Base-by-base conservation (phyloP, 2,113 vertebrate species). In the Lanius collurio region DNA sequence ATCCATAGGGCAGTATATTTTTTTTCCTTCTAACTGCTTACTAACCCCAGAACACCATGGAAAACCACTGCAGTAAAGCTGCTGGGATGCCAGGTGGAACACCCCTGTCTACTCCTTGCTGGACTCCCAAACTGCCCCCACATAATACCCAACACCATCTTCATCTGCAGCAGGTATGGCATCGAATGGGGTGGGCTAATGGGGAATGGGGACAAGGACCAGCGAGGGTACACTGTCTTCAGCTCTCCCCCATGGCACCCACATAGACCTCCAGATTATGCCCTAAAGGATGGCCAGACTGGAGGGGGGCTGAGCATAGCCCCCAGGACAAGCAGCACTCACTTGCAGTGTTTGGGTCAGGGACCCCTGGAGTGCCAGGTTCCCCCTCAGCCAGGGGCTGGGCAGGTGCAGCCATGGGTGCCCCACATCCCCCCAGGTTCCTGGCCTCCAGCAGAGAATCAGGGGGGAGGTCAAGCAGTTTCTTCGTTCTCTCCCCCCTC, bases 301-400 rank as follows among this genome's bases (percentile, higher is more conserved):
- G 75, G 55, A 78, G 55, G 26, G 13, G 8, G 28, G 33, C 46
- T 49, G 37, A 56, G 28, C 0, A 1, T 35, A 47, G 31, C 8
- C 15, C 31, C 27, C 3, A 28, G 76, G 35, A 57, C 15, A 44
- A 57, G 11, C 31, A 50, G 31, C 15, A 41, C 33, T 57, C 20
- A 7, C 18, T 13, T 6, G 4, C 8, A 26, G 20, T 7, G 6
- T 28, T 60, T 42, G 37, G 55, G 39, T 19, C 73, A 67, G 49
- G 14, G 22, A 37, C 6, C 7, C 41, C 10, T 0, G 0, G 1
- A 0, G 13, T 59, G 26, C 26, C 7, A 27, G 37, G 46, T 3
- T 4, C 6, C 28, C 30, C 42, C 52, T 60, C 26, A 27, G 20
- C 53, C 37, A 22, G 30, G 31, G 73, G 22, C 47, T 91, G 15